A percentile compares a stretch with the other conserved stretches of the same genome.
These are phyloP conservation scores for Drosophila pallidifrons DNA, from an alignment of 1,140 invertebrate genomes.

Conservation along the genomic window DNA sequence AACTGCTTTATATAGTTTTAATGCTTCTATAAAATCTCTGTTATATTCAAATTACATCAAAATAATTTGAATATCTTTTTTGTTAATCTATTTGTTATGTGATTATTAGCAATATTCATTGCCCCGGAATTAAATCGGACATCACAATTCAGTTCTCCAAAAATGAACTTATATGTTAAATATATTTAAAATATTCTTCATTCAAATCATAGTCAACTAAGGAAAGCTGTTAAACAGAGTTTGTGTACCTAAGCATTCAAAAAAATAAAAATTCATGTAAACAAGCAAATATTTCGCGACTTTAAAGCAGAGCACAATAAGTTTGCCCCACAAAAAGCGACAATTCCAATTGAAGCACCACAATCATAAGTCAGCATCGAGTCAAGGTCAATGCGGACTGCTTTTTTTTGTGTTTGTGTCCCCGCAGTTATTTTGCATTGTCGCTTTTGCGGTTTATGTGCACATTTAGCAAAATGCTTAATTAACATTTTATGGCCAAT, in stretches of 20 bases:
- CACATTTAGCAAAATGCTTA: constrained; percentile 23
- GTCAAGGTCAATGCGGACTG: constrained; percentile 42
- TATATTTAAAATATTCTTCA: too few relatives aligned
- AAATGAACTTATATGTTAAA: too few relatives aligned
- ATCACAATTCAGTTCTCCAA: too few relatives aligned
- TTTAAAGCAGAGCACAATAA: not conserved
- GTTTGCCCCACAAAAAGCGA: not conserved
- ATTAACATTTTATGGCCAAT: constrained; percentile 55
- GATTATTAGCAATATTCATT: too few relatives aligned
- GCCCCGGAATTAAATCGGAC: too few relatives aligned
- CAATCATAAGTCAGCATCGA: constrained; percentile 7
- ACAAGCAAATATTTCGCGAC: not conserved
- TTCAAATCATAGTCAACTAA: too few relatives aligned
- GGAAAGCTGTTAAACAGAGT: too few relatives aligned
- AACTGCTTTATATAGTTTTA: too few relatives aligned
- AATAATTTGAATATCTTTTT: too few relatives aligned
- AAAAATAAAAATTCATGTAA: not conserved
- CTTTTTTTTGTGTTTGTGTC: not conserved
- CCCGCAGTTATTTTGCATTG: constrained; percentile 5
- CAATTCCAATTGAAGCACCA: not conserved
- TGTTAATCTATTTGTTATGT: too few relatives aligned
- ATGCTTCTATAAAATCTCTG: too few relatives aligned
- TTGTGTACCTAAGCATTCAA: not conserved
- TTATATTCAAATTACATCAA: too few relatives aligned
- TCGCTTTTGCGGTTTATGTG: not conserved